Evolutionary conservation across 2,888 invertebrate species (phyloP), one percentile per base, ranked within the genome.

Genomic region (Willowsia nigromaculata): DNA sequence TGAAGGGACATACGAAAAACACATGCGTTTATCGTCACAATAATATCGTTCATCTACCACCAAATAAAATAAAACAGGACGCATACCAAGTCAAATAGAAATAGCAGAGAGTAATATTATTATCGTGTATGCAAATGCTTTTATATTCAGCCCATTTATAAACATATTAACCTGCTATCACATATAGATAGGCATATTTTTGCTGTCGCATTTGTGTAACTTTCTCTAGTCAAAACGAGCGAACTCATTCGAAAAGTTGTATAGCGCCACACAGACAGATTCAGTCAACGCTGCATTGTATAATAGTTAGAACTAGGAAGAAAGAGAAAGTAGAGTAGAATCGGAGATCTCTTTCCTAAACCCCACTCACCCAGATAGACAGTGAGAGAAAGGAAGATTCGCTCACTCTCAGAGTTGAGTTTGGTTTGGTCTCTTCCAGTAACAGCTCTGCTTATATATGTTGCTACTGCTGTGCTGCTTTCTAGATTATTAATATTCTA

Each of bases 401-500:
- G 47, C 18, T 74, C 47, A 27, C 74, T 74, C 74, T 74, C 74
- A 74, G 27, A 74, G 47, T 74, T 47, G 47, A 27, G 50, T 25
- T 53, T 47, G 78, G 18, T 30, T n/a, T n/a, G n/a, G n/a, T n/a
- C n/a, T 30, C 53, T 40, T 15, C 5, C 13, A 78, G 33, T 56
- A 37, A 53, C 78, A 68, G 27, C 62, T 40, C 78, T 22, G 33
- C 53, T n/a, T n/a, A n/a, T n/a, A n/a, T n/a, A n/a, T n/a, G n/a
- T n/a, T 76, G 5, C 50, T 78, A 33, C 30, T 53, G n/a, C 22
- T 5, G 25, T 25, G 78, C 78, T 81, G 62, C 68, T 83, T 83
- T 82, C 50, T 74, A 65, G 88, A 88, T 88, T 88, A 88, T 88
- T 88, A 88, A 88, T 88, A 88, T 88, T 88, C 88, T 88, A 88